Conservation (phyloP, 2,888 invertebrate species). For the Cantharis nigra region DNA sequence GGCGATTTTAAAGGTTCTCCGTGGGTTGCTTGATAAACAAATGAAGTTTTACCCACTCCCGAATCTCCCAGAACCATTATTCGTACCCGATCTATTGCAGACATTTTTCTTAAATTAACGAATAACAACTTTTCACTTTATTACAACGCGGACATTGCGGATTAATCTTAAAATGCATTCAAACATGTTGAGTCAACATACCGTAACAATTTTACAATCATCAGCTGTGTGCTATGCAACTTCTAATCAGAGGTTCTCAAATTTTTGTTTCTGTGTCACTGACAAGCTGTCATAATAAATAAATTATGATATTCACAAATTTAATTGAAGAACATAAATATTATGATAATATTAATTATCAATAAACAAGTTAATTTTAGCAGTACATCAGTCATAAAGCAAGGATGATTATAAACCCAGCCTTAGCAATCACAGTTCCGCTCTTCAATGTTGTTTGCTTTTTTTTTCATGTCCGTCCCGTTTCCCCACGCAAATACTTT, state of each 20-base stretch:
- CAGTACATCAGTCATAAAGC: too few species aligned
- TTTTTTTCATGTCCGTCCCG: neutral
- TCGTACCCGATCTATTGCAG: constrained; percentile 86
- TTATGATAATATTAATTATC: too few species aligned
- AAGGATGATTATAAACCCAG: neutral
- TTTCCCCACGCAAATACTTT: neutral
- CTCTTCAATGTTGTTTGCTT: neutral
- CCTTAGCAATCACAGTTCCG: neutral
- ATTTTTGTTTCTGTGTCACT: too few species aligned
- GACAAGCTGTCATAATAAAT: too few species aligned
- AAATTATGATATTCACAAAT: too few species aligned
- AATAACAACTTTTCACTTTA: neutral
- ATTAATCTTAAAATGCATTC: neutral
- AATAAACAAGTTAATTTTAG: too few species aligned
- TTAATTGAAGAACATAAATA: too few species aligned
- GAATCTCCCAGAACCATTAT: constrained; percentile 87
- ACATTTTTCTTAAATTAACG: constrained; percentile 61
- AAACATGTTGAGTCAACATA: neutral
- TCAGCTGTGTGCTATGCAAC: neutral
- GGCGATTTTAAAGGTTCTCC: constrained; percentile 84
- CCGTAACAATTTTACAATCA: neutral
- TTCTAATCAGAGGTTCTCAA: neutral
- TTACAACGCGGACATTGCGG: neutral
- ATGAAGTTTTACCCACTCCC: constrained; percentile 97
- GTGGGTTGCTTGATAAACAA: constrained; percentile 89